Base-by-base conservation (phyloP, 1,140 invertebrate genomes). In the Lanistes nyassanus region DNA sequence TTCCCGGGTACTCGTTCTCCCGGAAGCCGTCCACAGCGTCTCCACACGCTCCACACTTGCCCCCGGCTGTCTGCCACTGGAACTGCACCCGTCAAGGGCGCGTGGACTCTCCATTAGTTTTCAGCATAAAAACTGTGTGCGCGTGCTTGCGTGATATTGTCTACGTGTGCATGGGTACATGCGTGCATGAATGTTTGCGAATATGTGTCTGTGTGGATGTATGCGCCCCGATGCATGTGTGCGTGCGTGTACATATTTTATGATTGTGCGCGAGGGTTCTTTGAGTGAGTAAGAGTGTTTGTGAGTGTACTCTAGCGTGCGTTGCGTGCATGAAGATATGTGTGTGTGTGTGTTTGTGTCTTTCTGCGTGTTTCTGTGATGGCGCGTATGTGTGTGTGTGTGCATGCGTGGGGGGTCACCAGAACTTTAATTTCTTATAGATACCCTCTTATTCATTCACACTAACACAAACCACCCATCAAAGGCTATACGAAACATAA, bases 1-100 rank as follows among this genome's bases (percentile, higher is more conserved):
- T 79, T 16, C 82, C 80, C 6, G 77, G 79, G 74, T 77, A 75
- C 70, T 83, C 76, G 69, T 84, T 81, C 56, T 69, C 67, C 23
- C 11, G 73, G 37, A 80, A 68, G 3, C 67, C 73, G 3, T 79
- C 79, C 29, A 76, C 79, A 3, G 83, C 78, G 69, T 90, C 89
- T 16, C 90, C 90, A 83, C 90, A 91, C 5, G 89, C 82, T 23
- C 90, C 90, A 76, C 90, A 91, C 51, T 65, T 62, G 0, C 83
- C 83, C 11, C 58, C 71, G n/a, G 75, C 76, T 11, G 53, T n/a
- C 31, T 76, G 71, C 83, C 83, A 84, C 65, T 82, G 81, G 31
- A 79, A 71, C 82, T 84, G 60, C 16, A 76, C 73, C 7, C 31
- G n/a, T n/a, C n/a, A n/a, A n/a, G n/a, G n/a, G n/a, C n/a, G n/a